Conservation (phyloP, 2,797 vertebrate genomes). For the Sebastolobus altivelis region DNA sequence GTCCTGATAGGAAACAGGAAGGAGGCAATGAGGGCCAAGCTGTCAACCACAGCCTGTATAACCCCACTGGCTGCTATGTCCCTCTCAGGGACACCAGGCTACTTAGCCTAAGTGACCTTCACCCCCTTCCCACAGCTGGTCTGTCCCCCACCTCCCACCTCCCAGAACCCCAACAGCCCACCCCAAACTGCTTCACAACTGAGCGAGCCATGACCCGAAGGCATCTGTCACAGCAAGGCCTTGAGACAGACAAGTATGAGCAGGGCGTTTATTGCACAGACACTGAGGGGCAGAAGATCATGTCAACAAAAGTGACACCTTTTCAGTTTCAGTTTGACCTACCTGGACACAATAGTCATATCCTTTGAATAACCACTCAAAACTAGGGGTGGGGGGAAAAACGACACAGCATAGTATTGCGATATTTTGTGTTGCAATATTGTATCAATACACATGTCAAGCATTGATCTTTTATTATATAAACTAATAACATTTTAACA, state of each 20-base stretch:
- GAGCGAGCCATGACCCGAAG: constrained; percentile 20
- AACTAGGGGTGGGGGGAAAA: too few relatives aligned
- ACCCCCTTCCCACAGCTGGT: constrained; percentile 55
- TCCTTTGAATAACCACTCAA: neutral
- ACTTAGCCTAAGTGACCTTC: constrained; percentile 52
- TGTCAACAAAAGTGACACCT: constrained; percentile 16
- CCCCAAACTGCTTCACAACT: constrained; percentile 27
- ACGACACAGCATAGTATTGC: too few relatives aligned
- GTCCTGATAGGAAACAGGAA: constrained; percentile 68
- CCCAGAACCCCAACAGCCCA: neutral
- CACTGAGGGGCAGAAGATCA: neutral
- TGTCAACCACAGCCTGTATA: constrained; percentile 39
- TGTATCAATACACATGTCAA: too few relatives aligned
- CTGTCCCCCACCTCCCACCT: constrained; percentile 36
- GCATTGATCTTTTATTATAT: too few relatives aligned
- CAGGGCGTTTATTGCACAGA: neutral
- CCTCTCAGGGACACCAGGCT: constrained; percentile 33
- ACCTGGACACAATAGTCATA: neutral
- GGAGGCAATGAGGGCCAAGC: constrained; percentile 55
- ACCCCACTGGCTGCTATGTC: constrained; percentile 33
- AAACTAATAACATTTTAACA: too few relatives aligned
- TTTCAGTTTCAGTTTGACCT: constrained; percentile 4
- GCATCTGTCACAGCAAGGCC: constrained; percentile 45
- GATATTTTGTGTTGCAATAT: too few relatives aligned
- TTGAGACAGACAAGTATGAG: constrained; percentile 21